A percentile compares a stretch with the other conserved stretches of the same genome.
Conservation (phyloP, 1,140 invertebrate genomes). For the Megathymus violae region DNA sequence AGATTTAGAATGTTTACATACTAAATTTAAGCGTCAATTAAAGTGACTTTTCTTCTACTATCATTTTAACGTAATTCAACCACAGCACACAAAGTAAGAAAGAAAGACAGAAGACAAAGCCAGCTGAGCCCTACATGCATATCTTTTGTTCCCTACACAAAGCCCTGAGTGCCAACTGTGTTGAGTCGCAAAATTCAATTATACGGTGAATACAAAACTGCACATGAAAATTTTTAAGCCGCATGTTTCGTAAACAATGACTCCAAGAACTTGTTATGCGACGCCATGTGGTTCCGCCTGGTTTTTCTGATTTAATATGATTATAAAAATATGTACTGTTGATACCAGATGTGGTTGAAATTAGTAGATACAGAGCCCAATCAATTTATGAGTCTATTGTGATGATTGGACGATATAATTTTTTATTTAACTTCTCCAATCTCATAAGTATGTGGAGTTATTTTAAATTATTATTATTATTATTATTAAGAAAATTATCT, state of each 20-base stretch:
- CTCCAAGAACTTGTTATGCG: neutral
- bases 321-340: too few relatives aligned
- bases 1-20: too few relatives aligned
- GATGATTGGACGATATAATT: too few relatives aligned
- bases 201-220: slow-evolving; percentile 16
- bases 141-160: slow-evolving; percentile 19
- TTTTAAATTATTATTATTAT: too few relatives aligned
- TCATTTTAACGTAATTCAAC: slow-evolving; percentile 8
- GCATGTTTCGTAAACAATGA: slow-evolving; percentile 2
- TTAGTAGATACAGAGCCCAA: too few relatives aligned
- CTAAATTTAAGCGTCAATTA: neutral
- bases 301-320: neutral
- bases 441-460: too few relatives aligned
- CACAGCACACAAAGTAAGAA: neutral
- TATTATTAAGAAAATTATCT: too few relatives aligned
- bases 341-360: too few relatives aligned
- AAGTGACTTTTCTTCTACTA: neutral
- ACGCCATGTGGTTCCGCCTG: neutral
- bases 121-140: slow-evolving; percentile 10
- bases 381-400: too few relatives aligned
- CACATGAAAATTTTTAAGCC: slow-evolving; percentile 10
- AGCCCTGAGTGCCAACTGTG: neutral
- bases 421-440: too few relatives aligned
- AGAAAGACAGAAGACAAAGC: slow-evolving; percentile 9
- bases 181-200: slow-evolving; percentile 15